Base-by-base conservation (phyloP, 1,140 invertebrate genomes). In the Brevipalpus yothersi region DNA sequence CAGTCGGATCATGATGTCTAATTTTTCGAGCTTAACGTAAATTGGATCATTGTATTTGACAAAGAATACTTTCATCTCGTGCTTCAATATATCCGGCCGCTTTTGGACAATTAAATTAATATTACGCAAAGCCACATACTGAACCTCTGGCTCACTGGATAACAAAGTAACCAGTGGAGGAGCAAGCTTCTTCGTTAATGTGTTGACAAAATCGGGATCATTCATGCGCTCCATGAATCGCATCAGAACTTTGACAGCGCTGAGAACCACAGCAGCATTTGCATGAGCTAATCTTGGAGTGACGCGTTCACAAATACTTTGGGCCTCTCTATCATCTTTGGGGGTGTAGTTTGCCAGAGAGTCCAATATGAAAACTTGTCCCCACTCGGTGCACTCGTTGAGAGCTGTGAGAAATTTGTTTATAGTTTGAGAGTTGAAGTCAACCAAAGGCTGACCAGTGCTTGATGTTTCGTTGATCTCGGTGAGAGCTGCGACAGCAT, bases 11-110 rank as follows among this genome's bases (percentile, higher is more conserved):
- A 99, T 98, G 57, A 99, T 99, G 69, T 99, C 95, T 66, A 99
- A 69, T 71, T 99, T 99, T 72, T 99, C 95, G 56, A 99, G 76
- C 72, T 99, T 99, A 4, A 99, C 94, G 72, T 99, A 99, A 70
- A 99, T 99, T 10, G 95, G 95, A 76, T 99, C 95, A 71, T 99
- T 99, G 73, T 99, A 99, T 68, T 99, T 99, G 15, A 99, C 95
- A 71, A 99, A 99, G 75, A 99, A 99, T 40, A 91, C 94, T 77
- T 98, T 99, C 93, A 99, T 98, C 73, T 99, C 95, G 68, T 98
- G 92, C 70, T 98, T 98, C n/a, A 99, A 72, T 64, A 99, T 96
- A 63, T 98, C 94, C 0, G 92, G 89, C 58, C 94, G 78, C 71
- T 99, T 99, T 72, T 99, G 95, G 19, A 99, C 94, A 66, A 99